Percentiles rank a stretch among this genome's conserved stretches.
phyloP scores from a whole-genome alignment of 37 sponge, comb jelly and placozoan genomes.

The Oscarella lobularis region DNA sequence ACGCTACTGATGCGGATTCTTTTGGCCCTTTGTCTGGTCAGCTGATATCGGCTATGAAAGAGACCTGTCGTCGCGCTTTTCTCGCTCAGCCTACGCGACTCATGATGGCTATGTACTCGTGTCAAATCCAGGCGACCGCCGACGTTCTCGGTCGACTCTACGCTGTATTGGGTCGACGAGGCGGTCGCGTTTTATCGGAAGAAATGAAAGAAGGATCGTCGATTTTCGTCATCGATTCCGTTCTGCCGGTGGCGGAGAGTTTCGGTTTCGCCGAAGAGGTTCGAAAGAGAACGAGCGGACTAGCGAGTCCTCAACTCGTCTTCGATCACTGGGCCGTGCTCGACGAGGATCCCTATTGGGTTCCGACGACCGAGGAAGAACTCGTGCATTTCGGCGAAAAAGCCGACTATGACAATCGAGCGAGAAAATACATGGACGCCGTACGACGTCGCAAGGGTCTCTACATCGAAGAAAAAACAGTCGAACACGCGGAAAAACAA shows the following conservation, averaged over 20 bases:
- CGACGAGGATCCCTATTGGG: constrained; percentile 87
- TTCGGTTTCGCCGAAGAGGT: constrained; percentile 97
- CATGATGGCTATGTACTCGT: constrained; percentile 88
- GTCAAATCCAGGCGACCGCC: constrained; percentile 78
- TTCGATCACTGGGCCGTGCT: constrained; percentile 98
- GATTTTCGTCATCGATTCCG: constrained; percentile 62
- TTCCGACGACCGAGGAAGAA: constrained; percentile 96
- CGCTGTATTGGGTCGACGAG: constrained; percentile 69
- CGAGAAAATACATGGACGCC: constrained; percentile 78
- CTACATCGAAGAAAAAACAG: constrained; percentile 70
- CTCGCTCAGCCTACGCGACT: constrained; percentile 70
- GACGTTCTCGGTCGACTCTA: constrained; percentile 87
- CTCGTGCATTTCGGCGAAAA: constrained; percentile 90
- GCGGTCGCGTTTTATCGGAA: constrained; percentile 67
- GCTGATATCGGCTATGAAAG: constrained; percentile 86
- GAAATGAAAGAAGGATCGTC: constrained; percentile 78
- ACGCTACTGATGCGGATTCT: background rate
- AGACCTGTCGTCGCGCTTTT: constrained; percentile 73
- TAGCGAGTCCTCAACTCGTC: constrained; percentile 92
- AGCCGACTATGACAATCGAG: constrained; percentile 84
- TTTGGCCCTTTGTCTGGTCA: constrained; percentile 63
- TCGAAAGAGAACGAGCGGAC: constrained; percentile 88
- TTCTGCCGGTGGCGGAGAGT: constrained; percentile 92
- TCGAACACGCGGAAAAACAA: constrained; percentile 93
- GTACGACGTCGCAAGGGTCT: constrained; percentile 87